phyloP scores from a whole-genome alignment of 2,113 vertebrate genomes.

The Gallinago media region DNA sequence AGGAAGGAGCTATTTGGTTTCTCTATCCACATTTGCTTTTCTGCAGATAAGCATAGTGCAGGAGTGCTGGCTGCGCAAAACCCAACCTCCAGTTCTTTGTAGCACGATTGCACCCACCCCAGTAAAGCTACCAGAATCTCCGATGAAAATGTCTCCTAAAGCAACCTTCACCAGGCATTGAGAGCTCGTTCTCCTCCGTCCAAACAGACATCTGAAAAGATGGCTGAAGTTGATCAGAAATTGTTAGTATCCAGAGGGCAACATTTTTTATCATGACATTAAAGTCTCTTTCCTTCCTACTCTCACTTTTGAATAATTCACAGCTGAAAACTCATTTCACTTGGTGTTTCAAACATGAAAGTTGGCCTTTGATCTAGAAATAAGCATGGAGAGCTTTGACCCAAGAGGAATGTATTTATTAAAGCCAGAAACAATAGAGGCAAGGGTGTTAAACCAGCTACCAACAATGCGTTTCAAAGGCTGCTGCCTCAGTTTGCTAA shows the following conservation, averaged over 20 bases:
- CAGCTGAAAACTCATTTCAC: background rate
- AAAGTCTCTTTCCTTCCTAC: background rate
- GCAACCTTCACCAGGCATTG: background rate
- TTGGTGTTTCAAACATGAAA: background rate
- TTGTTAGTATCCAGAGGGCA: background rate
- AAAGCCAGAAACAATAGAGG: background rate
- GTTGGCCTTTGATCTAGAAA: slow-evolving; percentile 4
- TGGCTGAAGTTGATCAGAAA: background rate
- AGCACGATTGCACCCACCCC: background rate
- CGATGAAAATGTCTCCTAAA: background rate
- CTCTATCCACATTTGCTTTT: background rate
- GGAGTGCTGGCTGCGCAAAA: background rate
- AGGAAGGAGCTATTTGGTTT: background rate
- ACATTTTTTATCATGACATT: background rate
- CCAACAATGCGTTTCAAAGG: background rate
- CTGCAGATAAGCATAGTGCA: background rate
- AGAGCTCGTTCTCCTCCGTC: background rate
- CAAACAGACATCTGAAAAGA: background rate
- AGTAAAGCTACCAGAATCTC: background rate
- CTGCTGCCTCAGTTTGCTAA: background rate
- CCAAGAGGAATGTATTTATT: background rate
- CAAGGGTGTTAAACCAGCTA: background rate
- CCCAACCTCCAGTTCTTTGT: background rate
- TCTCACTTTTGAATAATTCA: background rate
- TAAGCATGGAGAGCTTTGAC: background rate